phyloP scores from a whole-genome alignment of 2,888 invertebrate species.

The Dasysyrphus albostriatus region DNA sequence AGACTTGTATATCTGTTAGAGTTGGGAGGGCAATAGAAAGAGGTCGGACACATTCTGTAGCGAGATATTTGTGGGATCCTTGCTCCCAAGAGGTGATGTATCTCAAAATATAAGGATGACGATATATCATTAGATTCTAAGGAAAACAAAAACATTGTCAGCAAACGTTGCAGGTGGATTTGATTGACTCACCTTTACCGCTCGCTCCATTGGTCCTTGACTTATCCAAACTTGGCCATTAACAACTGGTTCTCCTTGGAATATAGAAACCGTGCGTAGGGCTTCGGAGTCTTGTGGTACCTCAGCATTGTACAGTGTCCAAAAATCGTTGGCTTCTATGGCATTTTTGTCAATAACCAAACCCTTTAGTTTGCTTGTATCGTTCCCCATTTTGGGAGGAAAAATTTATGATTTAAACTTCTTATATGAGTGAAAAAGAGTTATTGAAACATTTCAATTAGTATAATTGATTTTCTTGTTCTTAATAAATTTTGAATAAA shows the following conservation, averaged over 20 bases:
- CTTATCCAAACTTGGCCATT: slow-evolving; percentile 87
- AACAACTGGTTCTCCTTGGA: slow-evolving; percentile 89
- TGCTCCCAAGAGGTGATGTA: slow-evolving; percentile 93
- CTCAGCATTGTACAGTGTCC: slow-evolving; percentile 87
- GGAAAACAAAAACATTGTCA: not conserved
- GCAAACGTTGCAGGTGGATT: not conserved
- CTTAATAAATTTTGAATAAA: slow-evolving; percentile 2
- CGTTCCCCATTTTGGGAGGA: slow-evolving; percentile 89
- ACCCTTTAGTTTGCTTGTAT: slow-evolving; percentile 89
- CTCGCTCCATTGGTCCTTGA: slow-evolving; percentile 89
- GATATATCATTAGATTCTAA: slow-evolving; percentile 93
- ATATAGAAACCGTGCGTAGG: slow-evolving; percentile 88
- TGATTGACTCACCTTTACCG: slow-evolving; percentile 88
- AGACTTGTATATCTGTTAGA: slow-evolving; percentile 91
- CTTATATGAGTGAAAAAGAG: not conserved
- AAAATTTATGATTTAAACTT: not conserved
- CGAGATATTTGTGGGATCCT: slow-evolving; percentile 90
- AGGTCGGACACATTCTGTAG: slow-evolving; percentile 93
- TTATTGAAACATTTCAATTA: slow-evolving; percentile 47
- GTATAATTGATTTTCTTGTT: not conserved
- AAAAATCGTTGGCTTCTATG: slow-evolving; percentile 91
- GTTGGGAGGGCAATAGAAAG: slow-evolving; percentile 87
- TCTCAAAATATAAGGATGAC: slow-evolving; percentile 94
- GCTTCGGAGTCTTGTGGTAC: slow-evolving; percentile 82
- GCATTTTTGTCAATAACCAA: slow-evolving; percentile 89